Conservation (phyloP, 2,113 vertebrate genomes). For the Psilopsiagon aurifrons region DNA sequence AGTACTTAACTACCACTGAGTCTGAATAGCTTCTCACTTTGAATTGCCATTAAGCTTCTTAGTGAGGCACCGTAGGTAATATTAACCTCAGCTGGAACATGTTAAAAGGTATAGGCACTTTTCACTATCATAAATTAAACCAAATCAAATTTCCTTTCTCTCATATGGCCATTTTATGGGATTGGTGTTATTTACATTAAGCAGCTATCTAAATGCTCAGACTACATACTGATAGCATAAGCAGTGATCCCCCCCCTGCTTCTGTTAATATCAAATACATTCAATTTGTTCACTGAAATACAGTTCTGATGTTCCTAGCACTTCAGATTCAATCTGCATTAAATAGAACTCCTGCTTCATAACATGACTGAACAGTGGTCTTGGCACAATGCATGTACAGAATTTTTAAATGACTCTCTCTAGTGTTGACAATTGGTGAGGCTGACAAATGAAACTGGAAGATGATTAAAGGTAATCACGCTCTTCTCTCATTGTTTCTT, state of each 20-base stretch:
- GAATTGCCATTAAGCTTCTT: neutral
- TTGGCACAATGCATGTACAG: neutral
- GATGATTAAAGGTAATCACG: neutral
- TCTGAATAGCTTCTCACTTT: neutral
- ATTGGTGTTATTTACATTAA: neutral
- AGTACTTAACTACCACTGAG: neutral
- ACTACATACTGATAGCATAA: neutral
- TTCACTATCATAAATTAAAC: neutral
- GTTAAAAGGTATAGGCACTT: neutral
- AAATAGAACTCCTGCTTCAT: neutral
- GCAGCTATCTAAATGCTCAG: neutral
- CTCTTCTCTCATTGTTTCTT: neutral
- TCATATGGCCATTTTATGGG: neutral
- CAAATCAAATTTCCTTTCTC: neutral
- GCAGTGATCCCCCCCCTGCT: neutral
- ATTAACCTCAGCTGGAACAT: neutral
- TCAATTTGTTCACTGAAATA: neutral
- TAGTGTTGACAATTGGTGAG: neutral
- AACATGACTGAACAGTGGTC: neutral
- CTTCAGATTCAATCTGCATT: neutral
- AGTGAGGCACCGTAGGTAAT: neutral
- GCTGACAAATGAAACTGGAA: neutral
- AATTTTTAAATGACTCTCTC: neutral
- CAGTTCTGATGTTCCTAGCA: neutral
- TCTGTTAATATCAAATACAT: neutral